A percentile compares a stretch with the other conserved stretches of the same genome.
Conservation (phyloP, 1,140 invertebrate species). For the Drosophila kohkoa region DNA sequence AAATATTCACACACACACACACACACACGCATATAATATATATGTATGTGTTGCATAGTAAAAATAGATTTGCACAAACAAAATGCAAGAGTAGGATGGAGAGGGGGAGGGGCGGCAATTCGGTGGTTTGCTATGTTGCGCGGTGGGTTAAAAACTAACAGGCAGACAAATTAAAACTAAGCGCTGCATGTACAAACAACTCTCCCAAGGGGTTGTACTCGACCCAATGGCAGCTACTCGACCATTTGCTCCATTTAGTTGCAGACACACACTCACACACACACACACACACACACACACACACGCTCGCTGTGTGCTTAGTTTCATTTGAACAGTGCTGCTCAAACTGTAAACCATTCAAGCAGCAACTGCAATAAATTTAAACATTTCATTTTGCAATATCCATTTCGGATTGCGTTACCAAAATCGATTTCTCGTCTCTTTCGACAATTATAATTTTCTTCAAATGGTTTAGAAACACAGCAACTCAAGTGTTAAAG, state of each 20-base stretch:
- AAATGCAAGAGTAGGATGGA: conserved; percentile 23
- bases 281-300: conserved; percentile 9
- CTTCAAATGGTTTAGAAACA: conserved; percentile 6
- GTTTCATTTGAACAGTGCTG: conserved; percentile 63
- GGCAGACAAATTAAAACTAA: conserved; percentile 81
- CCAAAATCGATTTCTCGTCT: conserved; percentile 23
- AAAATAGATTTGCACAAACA: conserved; percentile 74
- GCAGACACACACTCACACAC: conserved; percentile 42
- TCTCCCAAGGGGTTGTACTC: conserved; percentile 49
- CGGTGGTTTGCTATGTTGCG: not conserved
- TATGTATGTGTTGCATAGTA: conserved; percentile 32
- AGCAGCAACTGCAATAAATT: conserved; percentile 44
- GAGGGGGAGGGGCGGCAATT: not conserved
- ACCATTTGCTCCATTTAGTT: conserved; percentile 81
- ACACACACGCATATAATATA: conserved; percentile 28
- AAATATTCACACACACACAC: not conserved
- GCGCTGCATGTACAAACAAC: conserved; percentile 76
- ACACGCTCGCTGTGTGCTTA: conserved; percentile 49
- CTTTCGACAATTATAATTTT: conserved; percentile 15
- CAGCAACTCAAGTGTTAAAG: conserved; percentile 8
- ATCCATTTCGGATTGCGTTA: conserved; percentile 25
- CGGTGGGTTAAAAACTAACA: conserved; percentile 48
- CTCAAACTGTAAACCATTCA: conserved; percentile 66
- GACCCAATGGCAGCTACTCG: conserved; percentile 78
- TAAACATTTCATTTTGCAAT: conserved; percentile 43